These are phyloP conservation scores for Garrulus glandarius DNA, from an alignment of 2,797 vertebrate genomes.

Conservation along the genomic window DNA sequence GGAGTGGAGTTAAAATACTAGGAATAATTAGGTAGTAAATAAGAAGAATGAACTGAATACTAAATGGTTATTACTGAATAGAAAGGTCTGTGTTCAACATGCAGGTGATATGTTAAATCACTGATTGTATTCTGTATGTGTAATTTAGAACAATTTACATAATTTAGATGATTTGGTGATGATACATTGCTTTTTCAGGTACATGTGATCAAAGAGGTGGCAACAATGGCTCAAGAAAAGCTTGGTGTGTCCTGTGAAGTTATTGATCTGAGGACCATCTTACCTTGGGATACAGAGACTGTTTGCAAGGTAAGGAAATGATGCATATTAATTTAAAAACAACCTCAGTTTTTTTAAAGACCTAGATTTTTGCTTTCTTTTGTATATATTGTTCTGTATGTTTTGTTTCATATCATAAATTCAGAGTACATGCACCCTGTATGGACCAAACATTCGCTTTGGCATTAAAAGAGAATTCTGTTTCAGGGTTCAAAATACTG, in stretches of 20 bases:
- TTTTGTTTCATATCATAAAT: background rate
- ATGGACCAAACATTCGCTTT: background rate
- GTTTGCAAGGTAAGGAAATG: slow-evolving; percentile 87
- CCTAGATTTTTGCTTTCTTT: background rate
- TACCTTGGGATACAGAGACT: slow-evolving; percentile 94
- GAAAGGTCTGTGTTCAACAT: background rate
- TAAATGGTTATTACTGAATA: background rate
- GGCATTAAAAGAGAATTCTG: background rate
- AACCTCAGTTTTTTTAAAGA: background rate
- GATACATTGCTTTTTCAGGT: slow-evolving; percentile 74
- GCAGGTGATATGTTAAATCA: background rate
- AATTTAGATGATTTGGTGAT: background rate
- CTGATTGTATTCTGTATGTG: background rate
- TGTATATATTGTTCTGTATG: background rate
- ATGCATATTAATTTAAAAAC: background rate
- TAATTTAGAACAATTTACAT: background rate
- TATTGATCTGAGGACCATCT: slow-evolving; percentile 93
- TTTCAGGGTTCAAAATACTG: background rate
- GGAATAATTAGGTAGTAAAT: background rate
- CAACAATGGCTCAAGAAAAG: slow-evolving; percentile 93
- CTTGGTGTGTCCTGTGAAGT: slow-evolving; percentile 97
- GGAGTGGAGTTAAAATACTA: background rate
- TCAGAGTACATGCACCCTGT: background rate
- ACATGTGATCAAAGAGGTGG: slow-evolving; percentile 94
- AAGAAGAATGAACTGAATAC: background rate